Evolutionary conservation across 2,797 vertebrate species (phyloP).

Genomic region (Anguilla pacifica): DNA sequence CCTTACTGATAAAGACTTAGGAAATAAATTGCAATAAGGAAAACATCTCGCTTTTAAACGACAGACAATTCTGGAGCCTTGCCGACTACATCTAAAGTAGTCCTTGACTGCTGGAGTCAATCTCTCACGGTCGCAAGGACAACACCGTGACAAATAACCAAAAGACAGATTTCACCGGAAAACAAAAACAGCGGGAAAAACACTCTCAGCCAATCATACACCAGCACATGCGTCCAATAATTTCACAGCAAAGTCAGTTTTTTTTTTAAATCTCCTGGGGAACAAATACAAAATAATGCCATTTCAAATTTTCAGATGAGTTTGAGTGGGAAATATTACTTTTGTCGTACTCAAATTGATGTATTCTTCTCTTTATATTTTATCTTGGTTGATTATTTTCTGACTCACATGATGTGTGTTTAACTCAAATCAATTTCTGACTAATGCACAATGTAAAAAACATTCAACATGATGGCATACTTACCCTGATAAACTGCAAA

Average conservation of each 20-base stretch:
- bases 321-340: not conserved
- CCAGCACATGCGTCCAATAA: not conserved
- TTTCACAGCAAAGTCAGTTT: not conserved
- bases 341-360: not conserved
- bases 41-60: not conserved
- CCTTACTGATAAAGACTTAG: not conserved
- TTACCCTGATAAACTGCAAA: not conserved
- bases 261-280: not conserved
- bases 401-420: not conserved
- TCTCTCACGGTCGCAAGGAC: not conserved
- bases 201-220: not conserved
- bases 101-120: not conserved
- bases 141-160: not conserved
- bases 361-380: not conserved
- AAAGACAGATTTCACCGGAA: not conserved
- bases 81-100: not conserved
- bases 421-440: not conserved
- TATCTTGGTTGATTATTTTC: not conserved
- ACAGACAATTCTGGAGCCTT: constrained; percentile 1
- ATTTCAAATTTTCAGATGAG: not conserved
- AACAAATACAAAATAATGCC: not conserved
- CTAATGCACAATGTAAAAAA: not conserved
- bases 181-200: not conserved
- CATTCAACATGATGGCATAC: not conserved
- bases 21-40: constrained; percentile 21